Base-by-base conservation (phyloP, 2,888 invertebrate species). In the Teleogryllus oceanicus region DNA sequence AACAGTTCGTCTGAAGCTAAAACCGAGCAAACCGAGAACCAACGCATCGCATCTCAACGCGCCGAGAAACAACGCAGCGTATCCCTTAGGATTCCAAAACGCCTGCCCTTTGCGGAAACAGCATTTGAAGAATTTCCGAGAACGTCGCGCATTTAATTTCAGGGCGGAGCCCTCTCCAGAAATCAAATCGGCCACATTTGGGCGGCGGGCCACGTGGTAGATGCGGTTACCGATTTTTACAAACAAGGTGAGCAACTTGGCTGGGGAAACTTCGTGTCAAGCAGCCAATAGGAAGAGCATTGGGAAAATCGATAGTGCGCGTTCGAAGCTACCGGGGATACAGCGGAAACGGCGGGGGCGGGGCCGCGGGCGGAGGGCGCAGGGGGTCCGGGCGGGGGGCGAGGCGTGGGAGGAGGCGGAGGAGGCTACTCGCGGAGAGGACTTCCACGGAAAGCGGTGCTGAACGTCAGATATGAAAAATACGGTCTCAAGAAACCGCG, bases 271-370 rank as follows among this genome's bases (percentile, higher is more conserved):
- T 62, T 62, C 16, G 16, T 13, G 62, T 62, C 62, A 62, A 62
- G 62, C 62, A 62, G 62, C 62, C 62, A 62, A 62, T 62, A 62
- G 62, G 16, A 62, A n/a, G 62, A 62, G 62, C n/a, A 62, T 62
- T 62, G 16, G 10, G 62, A 62, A 62, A 62, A 62, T 62, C 62
- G 62, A 62, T 62, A 62, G n/a, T n/a, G 62, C n/a, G 62, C 62
- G 62, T 62, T 62, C 62, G 62, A 62, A 62, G 62, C 62, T 62
- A 37, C 37, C n/a, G 62, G 62, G 62, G 62, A 18, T 62, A 62
- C 62, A 18, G 62, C 62, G 62, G 62, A 62, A 62, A 62, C 13
- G 62, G 62, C n/a, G n/a, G 62, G 13, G 62, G 62, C 4, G 62
- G n/a, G 16, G 62, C 62, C 0, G 62, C 16, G n/a, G 8, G n/a